Evolutionary conservation across 2,888 invertebrate species (phyloP).

Genomic region (Thymelicus acteon): DNA sequence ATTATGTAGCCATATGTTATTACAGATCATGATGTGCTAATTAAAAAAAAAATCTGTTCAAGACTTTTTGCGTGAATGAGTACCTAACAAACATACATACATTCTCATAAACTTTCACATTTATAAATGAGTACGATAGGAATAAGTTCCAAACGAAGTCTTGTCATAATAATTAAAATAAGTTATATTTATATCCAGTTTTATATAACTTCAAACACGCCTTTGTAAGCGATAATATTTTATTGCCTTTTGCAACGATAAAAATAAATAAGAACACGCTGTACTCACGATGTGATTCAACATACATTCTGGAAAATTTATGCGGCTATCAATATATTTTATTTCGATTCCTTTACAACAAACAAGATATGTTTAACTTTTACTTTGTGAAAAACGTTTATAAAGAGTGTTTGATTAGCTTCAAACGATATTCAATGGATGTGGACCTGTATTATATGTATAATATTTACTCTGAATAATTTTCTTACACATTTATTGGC

Average conservation of each 20-base stretch:
- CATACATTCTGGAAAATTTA: constrained; percentile 28
- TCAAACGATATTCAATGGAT: background rate
- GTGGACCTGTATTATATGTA: no score
- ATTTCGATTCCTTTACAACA: constrained; percentile 24
- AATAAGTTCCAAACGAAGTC: no score
- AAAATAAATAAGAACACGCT: constrained; percentile 32
- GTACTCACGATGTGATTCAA: constrained; percentile 28
- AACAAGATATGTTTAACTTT: constrained; percentile 17
- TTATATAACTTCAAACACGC: constrained; percentile 5
- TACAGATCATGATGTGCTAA: no score
- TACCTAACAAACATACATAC: no score
- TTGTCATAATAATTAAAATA: no score
- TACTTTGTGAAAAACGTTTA: constrained; percentile 7
- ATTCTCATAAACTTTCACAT: no score
- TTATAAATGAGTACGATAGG: no score
- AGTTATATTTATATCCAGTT: background rate
- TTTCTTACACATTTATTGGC: no score
- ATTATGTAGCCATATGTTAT: no score
- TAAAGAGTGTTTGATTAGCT: background rate
- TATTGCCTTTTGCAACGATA: constrained; percentile 22
- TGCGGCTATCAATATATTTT: constrained; percentile 32
- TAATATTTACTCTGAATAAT: no score
- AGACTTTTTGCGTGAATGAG: no score
- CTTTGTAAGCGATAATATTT: constrained; percentile 19
- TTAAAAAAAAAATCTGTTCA: no score